Conservation (phyloP, 2,113 vertebrate genomes). For the Dunckerocampus dactyliophorus region DNA sequence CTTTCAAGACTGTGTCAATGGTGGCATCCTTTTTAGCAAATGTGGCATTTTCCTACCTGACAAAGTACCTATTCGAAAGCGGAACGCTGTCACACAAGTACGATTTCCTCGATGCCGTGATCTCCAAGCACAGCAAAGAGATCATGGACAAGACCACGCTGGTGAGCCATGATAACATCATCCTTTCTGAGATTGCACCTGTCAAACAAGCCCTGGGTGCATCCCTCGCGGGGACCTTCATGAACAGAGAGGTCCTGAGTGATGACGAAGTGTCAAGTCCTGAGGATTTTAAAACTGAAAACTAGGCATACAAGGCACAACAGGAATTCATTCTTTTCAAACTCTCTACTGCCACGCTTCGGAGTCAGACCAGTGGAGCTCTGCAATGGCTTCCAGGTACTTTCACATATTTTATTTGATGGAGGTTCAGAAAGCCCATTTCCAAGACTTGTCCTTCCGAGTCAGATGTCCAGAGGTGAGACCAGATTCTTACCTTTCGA, state of each 20-base stretch:
- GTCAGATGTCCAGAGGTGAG: not conserved
- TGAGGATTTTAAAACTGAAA: slow-evolving; percentile 79
- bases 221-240: slow-evolving; percentile 82
- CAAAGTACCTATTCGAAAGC: slow-evolving; percentile 93
- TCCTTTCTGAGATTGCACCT: slow-evolving; percentile 86
- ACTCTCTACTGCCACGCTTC: slow-evolving; percentile 55
- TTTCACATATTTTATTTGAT: slow-evolving; percentile 42
- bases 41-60: slow-evolving; percentile 81
- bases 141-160: slow-evolving; percentile 96
- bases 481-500: not conserved
- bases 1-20: slow-evolving; percentile 93
- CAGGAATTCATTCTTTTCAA: slow-evolving; percentile 43
- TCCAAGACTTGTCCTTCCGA: not conserved
- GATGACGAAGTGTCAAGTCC: slow-evolving; percentile 80
- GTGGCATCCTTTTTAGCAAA: slow-evolving; percentile 86
- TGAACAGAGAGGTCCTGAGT: slow-evolving; percentile 83
- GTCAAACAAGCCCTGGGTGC: slow-evolving; percentile 80
- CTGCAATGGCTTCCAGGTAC: slow-evolving; percentile 43
- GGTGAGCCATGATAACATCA: slow-evolving; percentile 88
- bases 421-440: not conserved
- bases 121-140: slow-evolving; percentile 91
- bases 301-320: slow-evolving; percentile 57
- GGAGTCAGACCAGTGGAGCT: slow-evolving; percentile 34
- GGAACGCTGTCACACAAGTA: slow-evolving; percentile 88
- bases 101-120: slow-evolving; percentile 90